Base-by-base conservation (phyloP, 2,888 invertebrate species). In the Aphidius colemani region DNA sequence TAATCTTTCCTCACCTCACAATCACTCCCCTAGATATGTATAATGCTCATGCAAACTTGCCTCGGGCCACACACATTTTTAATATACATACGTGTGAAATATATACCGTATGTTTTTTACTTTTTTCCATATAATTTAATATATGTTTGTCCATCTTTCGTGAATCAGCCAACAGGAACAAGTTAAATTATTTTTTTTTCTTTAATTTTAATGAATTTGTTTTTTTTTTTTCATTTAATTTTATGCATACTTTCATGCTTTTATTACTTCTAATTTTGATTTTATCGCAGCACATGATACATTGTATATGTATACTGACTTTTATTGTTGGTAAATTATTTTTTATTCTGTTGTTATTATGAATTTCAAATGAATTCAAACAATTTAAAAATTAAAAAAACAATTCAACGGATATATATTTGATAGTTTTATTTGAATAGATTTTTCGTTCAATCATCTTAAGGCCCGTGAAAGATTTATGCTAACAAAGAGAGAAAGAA, bases 1-100 rank as follows among this genome's bases (percentile, higher is more conserved):
- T 60, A 55, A 71, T 71, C 70, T 70, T 53, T 55, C 63, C 49
- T 61, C 65, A 46, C 59, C 58, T 61, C 57, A 50, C 61, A 55
- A 61, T 59, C 56, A 55, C 61, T 58, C 53, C 63, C 59, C 5
- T 50, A 53, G 53, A 13, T 44, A 30, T n/a, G 48, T 40, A 46
- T 50, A 63, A 50, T 57, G 57, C 64, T 57, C 59, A 63, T 62
- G 62, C 57, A 53, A 53, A 62, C 51, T 53, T 51, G 63, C 59
- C 60, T 57, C 11, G 53, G 63, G 61, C 60, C 66, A 66, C 66
- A 66, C 30, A 30, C 30, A 30, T 30, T 30, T 30, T 30, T 30
- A 30, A 30, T 30, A 30, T 30, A 30, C 5, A 30, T 30, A 30
- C 66, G 66, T 69, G 69, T 68, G 67, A 68, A 67, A 64, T 59